A percentile compares a stretch with the other conserved stretches of the same genome.
Conservation (phyloP, 2,888 invertebrate genomes). For the Napeogenes sylphis region DNA sequence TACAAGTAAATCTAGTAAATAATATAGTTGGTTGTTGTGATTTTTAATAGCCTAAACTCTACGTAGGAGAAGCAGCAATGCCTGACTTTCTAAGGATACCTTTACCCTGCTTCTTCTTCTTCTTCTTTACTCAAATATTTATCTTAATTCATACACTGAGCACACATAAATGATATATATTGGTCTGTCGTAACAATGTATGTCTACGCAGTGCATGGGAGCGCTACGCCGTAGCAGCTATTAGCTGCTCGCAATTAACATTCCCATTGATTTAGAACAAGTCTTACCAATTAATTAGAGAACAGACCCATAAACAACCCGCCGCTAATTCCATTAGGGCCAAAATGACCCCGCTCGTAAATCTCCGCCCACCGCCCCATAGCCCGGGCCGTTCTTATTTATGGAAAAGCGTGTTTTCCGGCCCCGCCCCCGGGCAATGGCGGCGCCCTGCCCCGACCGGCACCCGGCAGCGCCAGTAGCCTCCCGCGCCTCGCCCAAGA, state of each 20-base stretch:
- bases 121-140: too few species aligned
- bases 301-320: slow-evolving; percentile 33
- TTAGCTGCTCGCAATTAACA: slow-evolving; percentile 34
- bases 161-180: background rate
- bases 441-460: slow-evolving; percentile 31
- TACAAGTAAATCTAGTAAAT: too few species aligned
- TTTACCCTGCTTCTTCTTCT: too few species aligned
- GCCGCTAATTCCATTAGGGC: slow-evolving; percentile 64
- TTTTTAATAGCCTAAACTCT: too few species aligned
- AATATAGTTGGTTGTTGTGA: too few species aligned
- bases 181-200: background rate
- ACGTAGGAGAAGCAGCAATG: too few species aligned
- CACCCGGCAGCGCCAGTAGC: slow-evolving; percentile 33
- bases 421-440: slow-evolving; percentile 30
- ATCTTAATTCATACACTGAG: too few species aligned
- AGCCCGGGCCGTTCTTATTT: slow-evolving; percentile 34
- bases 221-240: slow-evolving; percentile 27
- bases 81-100: too few species aligned
- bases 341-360: slow-evolving; percentile 55
- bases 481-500: slow-evolving; percentile 37
- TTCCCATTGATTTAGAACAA: slow-evolving; percentile 40
- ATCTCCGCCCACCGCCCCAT: slow-evolving; percentile 48
- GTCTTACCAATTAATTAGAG: slow-evolving; percentile 46
- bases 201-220: background rate
- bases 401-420: slow-evolving; percentile 31